Base-by-base conservation (phyloP, 2,888 invertebrate species). In the Branchipolynoe longqiensis region DNA sequence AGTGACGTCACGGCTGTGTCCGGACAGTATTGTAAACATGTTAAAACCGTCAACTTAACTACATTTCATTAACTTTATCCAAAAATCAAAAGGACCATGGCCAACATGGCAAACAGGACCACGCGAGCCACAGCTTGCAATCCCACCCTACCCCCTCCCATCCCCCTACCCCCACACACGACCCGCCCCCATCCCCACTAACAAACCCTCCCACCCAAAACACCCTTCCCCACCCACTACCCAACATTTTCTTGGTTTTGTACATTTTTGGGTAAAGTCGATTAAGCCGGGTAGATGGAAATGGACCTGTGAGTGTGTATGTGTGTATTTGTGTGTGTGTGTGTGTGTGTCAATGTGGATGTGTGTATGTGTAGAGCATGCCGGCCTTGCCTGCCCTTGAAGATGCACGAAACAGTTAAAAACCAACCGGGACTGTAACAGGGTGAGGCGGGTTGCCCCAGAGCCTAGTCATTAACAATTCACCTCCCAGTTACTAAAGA, bases 61-160 rank as follows among this genome's bases (percentile, higher is more conserved):
- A 69, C 69, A 69, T 69, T 69, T 69, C 69, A 69, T 69, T 38
- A 69, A 69, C 22, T 62, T 62, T n/a, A 62, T 62, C 3, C 38
- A 33, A 69, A 38, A 69, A 38, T 69, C 12, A 62, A 62, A n/a
- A 69, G 33, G 69, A 31, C 14, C 22, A 14, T 69, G 69, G 69
- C 69, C 69, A 38, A n/a, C 69, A 38, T 3, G 38, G 14, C 69
- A 62, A 18, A 62, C n/a, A 28, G 62, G 31, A 62, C 62, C 62
- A 62, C 31, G 62, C 62, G 62, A 62, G 62, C 62, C 28, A 4
- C 62, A 62, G 31, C 62, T 62, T 62, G 14, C 62, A 62, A 62
- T 62, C 62, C 28, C 28, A 18, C 48, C 48, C n/a, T n/a, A n/a
- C n/a, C n/a, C n/a, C n/a, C n/a, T n/a, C n/a, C n/a, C n/a, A n/a